A percentile compares a stretch with the other conserved stretches of the same genome.
Conservation (phyloP, 1,140 invertebrate genomes). For the Panagrolaimus sp. region DNA sequence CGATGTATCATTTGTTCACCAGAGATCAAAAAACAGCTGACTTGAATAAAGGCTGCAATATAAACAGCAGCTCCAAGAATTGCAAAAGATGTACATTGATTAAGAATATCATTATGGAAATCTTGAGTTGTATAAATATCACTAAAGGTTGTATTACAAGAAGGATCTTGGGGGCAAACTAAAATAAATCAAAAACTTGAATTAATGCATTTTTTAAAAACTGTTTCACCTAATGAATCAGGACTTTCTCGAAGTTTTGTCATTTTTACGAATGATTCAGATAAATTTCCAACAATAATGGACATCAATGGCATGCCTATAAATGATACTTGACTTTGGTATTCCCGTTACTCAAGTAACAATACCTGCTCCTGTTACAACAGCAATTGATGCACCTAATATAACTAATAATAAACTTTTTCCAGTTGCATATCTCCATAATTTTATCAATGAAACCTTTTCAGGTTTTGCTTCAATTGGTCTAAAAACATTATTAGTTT, state of each 20-base stretch:
- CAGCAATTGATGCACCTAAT: constrained; percentile 27
- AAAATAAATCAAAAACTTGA: no score
- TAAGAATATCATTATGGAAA: constrained; percentile 8
- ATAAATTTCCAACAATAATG: constrained; percentile 35
- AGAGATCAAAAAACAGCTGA: constrained; percentile 55
- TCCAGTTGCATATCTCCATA: constrained; percentile 36
- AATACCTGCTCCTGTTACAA: constrained; percentile 23
- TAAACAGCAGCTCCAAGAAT: constrained; percentile 6
- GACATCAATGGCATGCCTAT: constrained; percentile 37
- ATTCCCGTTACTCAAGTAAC: no score
- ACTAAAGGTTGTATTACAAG: no score
- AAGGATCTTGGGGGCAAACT: background rate
- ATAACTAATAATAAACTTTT: constrained; percentile 33
- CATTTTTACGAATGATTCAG: constrained; percentile 31
- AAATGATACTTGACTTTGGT: no score
- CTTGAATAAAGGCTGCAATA: constrained; percentile 14
- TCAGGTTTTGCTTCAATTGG: no score
- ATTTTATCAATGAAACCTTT: no score
- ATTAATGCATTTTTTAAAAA: no score
- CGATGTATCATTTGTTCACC: constrained; percentile 66
- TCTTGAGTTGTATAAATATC: background rate
- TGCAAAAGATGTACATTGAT: background rate
- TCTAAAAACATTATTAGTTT: no score
- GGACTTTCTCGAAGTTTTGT: constrained; percentile 15
- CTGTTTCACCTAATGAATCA: background rate